Evolutionary conservation across 2,888 invertebrate genomes (phyloP).

Genomic region (Acrobasis repandana): DNA sequence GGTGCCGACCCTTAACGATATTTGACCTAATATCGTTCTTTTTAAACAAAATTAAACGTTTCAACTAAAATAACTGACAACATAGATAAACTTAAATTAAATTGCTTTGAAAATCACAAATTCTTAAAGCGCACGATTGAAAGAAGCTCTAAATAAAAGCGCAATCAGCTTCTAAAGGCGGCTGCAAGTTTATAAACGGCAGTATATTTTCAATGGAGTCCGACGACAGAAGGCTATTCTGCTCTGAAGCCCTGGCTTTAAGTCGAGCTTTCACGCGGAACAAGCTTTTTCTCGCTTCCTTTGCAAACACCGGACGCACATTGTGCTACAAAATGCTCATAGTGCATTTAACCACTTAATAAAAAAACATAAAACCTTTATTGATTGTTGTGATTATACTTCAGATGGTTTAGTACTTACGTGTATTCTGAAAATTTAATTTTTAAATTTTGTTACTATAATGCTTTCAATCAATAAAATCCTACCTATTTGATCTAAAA

Average conservation of each 20-base stretch:
- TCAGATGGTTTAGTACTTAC: conserved; percentile 24
- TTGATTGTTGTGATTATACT: conserved; percentile 18
- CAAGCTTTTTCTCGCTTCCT: conserved; percentile 56
- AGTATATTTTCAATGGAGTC: conserved; percentile 54
- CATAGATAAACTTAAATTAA: too few species aligned
- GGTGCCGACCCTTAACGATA: too few species aligned
- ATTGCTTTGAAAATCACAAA: too few species aligned
- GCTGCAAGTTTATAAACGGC: conserved; percentile 41
- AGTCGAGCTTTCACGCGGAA: conserved; percentile 61
- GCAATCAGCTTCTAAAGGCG: conserved; percentile 14
- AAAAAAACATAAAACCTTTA: conserved; percentile 31
- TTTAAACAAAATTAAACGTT: too few species aligned
- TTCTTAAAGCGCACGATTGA: conserved; percentile 3
- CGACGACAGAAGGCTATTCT: conserved; percentile 47
- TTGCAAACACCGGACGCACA: conserved; percentile 37
- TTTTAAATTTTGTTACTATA: too few species aligned
- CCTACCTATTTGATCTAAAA: too few species aligned
- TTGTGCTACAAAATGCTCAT: conserved; percentile 43
- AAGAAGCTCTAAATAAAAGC: conserved; percentile 8
- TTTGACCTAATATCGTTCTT: too few species aligned
- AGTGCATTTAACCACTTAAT: conserved; percentile 49
- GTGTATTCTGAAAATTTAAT: too few species aligned
- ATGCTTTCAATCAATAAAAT: too few species aligned
- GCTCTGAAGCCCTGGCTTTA: conserved; percentile 43
- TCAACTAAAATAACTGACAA: too few species aligned